phyloP scores from a whole-genome alignment of 2,113 vertebrate species.

The Felis catus region DNA sequence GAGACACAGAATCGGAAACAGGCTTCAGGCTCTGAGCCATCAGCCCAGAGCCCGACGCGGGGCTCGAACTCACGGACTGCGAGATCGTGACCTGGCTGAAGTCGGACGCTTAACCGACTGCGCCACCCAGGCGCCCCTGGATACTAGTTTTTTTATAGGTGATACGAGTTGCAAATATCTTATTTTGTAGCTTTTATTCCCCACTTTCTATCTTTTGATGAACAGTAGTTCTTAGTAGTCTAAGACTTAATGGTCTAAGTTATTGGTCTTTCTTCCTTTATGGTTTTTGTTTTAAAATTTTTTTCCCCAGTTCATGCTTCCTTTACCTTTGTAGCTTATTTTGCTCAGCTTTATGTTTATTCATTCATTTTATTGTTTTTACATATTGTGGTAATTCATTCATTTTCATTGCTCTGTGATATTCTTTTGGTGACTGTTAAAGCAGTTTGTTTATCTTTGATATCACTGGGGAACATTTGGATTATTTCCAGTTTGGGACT shows the following conservation, averaged over 20 bases:
- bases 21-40: too few species aligned
- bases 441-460: not conserved
- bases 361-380: not conserved
- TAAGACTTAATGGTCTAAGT: not conserved
- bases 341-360: not conserved
- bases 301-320: not conserved
- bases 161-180: not conserved
- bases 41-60: too few species aligned
- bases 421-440: not conserved
- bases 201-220: not conserved
- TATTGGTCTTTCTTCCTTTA: not conserved
- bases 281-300: not conserved
- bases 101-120: too few species aligned
- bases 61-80: too few species aligned
- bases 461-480: not conserved
- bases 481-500: not conserved
- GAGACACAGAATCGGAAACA: too few species aligned
- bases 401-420: not conserved
- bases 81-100: too few species aligned
- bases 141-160: not conserved
- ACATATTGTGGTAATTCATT: not conserved
- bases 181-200: not conserved
- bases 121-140: not conserved
- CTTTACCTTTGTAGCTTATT: not conserved
- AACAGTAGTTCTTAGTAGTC: not conserved